phyloP scores from a whole-genome alignment of 2,888 invertebrate species.

The Phrixothrix hirtus region DNA sequence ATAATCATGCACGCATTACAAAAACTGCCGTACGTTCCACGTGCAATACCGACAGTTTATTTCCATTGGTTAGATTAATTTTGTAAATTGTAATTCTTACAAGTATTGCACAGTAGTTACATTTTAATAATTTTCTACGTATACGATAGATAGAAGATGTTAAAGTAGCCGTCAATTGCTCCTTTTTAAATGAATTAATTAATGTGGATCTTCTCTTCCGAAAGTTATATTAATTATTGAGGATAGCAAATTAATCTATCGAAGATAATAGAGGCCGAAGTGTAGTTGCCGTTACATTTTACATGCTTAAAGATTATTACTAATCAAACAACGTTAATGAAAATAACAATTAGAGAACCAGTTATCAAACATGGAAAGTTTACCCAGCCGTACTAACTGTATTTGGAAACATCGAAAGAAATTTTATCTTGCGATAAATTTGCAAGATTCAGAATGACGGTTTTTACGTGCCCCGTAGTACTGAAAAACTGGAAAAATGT shows the following conservation, averaged over 20 bases:
- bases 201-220: background rate
- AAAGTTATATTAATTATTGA: conserved; percentile 7
- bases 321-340: conserved; percentile 23
- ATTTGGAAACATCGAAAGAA: conserved; percentile 42
- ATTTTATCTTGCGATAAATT: conserved; percentile 19
- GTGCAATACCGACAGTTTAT: conserved; percentile 27
- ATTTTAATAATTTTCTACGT: no score
- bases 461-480: conserved; percentile 17
- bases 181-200: background rate
- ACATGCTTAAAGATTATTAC: conserved; percentile 12
- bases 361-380: conserved; percentile 36
- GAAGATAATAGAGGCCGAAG: conserved; percentile 14
- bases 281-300: conserved; percentile 16
- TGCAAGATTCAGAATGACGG: conserved; percentile 20
- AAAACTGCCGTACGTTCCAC: conserved; percentile 30
- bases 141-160: no score
- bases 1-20: conserved; percentile 39
- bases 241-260: conserved; percentile 16
- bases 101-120: no score
- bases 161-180: no score
- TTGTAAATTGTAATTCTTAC: no score
- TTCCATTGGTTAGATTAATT: conserved; percentile 16
- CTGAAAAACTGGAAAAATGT: conserved; percentile 12
- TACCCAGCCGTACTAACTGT: conserved; percentile 37
- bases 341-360: conserved; percentile 20